Percentiles rank a stretch among this genome's conserved stretches.
phyloP scores from a whole-genome alignment of 2,113 vertebrate genomes.

The Australoheros scitulus region DNA sequence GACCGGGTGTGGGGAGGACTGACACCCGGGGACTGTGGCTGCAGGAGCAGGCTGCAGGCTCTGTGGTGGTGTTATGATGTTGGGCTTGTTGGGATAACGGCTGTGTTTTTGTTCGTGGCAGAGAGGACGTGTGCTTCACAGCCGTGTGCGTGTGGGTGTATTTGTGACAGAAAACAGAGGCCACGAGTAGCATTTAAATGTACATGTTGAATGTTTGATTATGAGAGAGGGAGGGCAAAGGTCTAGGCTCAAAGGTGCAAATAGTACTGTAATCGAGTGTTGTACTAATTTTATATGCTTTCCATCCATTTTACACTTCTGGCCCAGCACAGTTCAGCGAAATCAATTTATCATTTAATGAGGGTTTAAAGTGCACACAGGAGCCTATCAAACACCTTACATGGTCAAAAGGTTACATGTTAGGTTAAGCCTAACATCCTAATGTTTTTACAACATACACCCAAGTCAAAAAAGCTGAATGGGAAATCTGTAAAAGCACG shows the following conservation, averaged over 20 bases:
- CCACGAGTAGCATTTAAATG: constrained; percentile 10
- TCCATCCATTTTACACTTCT: neutral
- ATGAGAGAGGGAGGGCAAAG: neutral
- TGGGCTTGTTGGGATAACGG: constrained; percentile 1
- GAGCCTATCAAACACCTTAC: neutral
- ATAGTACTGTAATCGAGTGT: neutral
- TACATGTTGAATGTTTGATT: constrained; percentile 14
- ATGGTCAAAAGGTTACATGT: neutral
- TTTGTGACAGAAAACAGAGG: constrained; percentile 52
- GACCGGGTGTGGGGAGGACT: constrained; percentile 22
- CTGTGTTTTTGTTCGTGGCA: constrained; percentile 36
- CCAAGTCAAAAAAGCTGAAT: neutral
- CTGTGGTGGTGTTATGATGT: neutral
- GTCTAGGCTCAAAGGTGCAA: neutral
- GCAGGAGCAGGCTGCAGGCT: neutral
- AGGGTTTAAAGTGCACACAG: neutral
- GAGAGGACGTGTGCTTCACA: constrained; percentile 3
- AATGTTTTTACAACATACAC: neutral
- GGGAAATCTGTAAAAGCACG: neutral
- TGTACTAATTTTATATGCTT: neutral
- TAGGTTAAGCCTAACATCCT: neutral
- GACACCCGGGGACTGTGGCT: constrained; percentile 16
- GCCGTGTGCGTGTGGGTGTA: constrained; percentile 39
- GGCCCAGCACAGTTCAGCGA: neutral
- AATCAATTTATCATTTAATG: neutral